Evolutionary conservation across 1,140 invertebrate genomes (phyloP), one percentile per base, ranked within the genome.

Genomic region (Protaetia brevitarsis): DNA sequence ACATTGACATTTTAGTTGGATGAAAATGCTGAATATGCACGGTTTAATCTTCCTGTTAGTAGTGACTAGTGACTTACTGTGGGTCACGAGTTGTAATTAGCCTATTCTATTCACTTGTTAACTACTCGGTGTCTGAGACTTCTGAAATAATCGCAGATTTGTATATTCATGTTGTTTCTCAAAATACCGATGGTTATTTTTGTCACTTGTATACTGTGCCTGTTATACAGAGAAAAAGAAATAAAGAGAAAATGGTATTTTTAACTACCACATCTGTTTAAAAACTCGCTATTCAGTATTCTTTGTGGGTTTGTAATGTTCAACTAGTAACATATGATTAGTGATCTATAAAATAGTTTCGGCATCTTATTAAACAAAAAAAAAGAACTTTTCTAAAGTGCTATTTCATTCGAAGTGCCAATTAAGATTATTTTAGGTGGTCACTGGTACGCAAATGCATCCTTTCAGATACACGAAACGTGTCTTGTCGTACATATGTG

Each of bases 41-140:
- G 75, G 75, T 77, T 76, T 74, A 76, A 62, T 74, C 75, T 77
- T 77, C 75, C 75, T 77, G 75, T 77, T 74, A 74, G 74, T 77
- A 77, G 74, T 73, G 71, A 74, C 70, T 72, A 69, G 74, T 72
- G 73, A 68, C 71, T 71, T 64, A 62, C 64, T 59, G 23, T 23
- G 60, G 64, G 69, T 72, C 72, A 71, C 71, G 58, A 70, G 68
- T 72, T 73, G 69, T 76, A 73, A 71, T 73, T 76, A 76, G 70
- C 68, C 66, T 69, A 69, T 72, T 70, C 66, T 69, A 71, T 67
- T 66, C 66, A 72, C 68, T 70, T 68, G 64, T 72, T 71, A 69
- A 69, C 69, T 71, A 66, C 68, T 67, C 66, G 68, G 67, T 69
- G 69, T 72, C 66, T 63, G 57, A 67, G 66, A 28, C 36, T 27